A percentile compares a stretch with the other conserved stretches of the same genome.
phyloP scores from a whole-genome alignment of 2,113 vertebrate genomes.

The Psilopsiagon aymara region DNA sequence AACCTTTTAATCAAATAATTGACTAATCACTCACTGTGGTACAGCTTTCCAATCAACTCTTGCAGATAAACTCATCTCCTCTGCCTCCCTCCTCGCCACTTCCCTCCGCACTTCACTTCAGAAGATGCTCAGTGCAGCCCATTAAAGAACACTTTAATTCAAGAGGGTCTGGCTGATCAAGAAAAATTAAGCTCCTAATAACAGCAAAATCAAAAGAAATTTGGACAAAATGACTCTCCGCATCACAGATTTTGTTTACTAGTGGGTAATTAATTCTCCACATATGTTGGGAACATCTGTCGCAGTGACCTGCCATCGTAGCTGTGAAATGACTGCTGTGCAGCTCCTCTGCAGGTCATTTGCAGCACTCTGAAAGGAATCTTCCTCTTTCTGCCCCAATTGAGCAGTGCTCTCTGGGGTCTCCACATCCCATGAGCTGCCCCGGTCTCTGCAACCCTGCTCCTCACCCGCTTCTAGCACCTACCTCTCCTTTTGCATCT shows the following conservation, averaged over 20 bases:
- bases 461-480: background rate
- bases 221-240: constrained; percentile 97
- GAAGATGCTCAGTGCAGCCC: constrained; percentile 66
- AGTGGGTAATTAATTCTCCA: constrained; percentile 99
- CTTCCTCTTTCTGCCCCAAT: constrained; percentile 68
- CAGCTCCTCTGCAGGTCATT: constrained; percentile 90
- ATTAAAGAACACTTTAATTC: constrained; percentile 83
- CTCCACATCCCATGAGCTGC: background rate
- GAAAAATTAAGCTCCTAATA: constrained; percentile 95
- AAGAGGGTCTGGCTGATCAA: constrained; percentile 88
- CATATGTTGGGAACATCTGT: constrained; percentile 99
- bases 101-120: constrained; percentile 44
- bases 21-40: constrained; percentile 81
- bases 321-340: constrained; percentile 93
- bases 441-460: background rate
- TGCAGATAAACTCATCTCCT: constrained; percentile 67
- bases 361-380: constrained; percentile 83
- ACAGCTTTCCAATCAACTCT: constrained; percentile 76
- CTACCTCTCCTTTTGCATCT: background rate
- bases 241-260: constrained; percentile 99
- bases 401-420: constrained; percentile 51
- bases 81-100: background rate
- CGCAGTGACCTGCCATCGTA: constrained; percentile 94
- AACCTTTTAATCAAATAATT: constrained; percentile 89
- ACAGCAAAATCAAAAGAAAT: constrained; percentile 92